Percentiles rank a stretch among this genome's conserved stretches.
Conservation (phyloP, 2,113 vertebrate genomes). For the Acanthochromis polyacanthus region DNA sequence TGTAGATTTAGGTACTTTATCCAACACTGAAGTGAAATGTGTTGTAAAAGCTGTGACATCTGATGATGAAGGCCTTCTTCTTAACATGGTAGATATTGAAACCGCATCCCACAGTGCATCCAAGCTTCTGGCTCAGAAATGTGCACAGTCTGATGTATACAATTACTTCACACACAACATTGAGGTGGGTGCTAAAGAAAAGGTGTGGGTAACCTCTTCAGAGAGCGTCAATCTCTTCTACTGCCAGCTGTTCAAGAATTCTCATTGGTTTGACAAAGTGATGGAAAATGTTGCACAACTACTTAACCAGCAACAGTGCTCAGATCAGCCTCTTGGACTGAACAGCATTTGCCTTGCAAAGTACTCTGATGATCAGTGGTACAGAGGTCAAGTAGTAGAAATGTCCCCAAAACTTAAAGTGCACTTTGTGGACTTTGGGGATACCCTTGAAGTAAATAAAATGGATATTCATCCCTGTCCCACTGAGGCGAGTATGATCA, state of each 20-base stretch:
- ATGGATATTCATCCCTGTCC: conserved; percentile 85
- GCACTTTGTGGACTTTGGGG: conserved; percentile 93
- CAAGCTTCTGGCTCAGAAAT: conserved; percentile 18
- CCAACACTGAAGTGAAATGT: conserved; percentile 40
- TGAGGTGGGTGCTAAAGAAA: conserved; percentile 87
- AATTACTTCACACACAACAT: conserved; percentile 84
- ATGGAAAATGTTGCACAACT: conserved; percentile 71
- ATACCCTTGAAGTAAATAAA: conserved; percentile 78
- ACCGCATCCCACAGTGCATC: conserved; percentile 26
- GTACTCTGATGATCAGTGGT: conserved; percentile 88
- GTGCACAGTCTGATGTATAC: conserved; percentile 78
- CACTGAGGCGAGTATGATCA: conserved; percentile 71
- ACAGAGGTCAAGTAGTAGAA: conserved; percentile 85
- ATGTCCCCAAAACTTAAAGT: conserved; percentile 77
- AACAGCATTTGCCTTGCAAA: conserved; percentile 87
- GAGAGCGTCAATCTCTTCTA: conserved; percentile 87
- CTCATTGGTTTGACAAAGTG: conserved; percentile 78
- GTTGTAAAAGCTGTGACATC: conserved; percentile 35
- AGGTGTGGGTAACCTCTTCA: conserved; percentile 83
- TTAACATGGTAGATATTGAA: conserved; percentile 60
- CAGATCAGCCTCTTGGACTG: conserved; percentile 44
- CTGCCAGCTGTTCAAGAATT: conserved; percentile 88
- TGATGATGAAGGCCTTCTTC: conserved; percentile 44
- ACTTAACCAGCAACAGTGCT: conserved; percentile 45
- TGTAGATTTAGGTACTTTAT: background rate